These are phyloP conservation scores for Globodera ellingtonae DNA, from an alignment of 1,140 invertebrate genomes.

Conservation along the genomic window DNA sequence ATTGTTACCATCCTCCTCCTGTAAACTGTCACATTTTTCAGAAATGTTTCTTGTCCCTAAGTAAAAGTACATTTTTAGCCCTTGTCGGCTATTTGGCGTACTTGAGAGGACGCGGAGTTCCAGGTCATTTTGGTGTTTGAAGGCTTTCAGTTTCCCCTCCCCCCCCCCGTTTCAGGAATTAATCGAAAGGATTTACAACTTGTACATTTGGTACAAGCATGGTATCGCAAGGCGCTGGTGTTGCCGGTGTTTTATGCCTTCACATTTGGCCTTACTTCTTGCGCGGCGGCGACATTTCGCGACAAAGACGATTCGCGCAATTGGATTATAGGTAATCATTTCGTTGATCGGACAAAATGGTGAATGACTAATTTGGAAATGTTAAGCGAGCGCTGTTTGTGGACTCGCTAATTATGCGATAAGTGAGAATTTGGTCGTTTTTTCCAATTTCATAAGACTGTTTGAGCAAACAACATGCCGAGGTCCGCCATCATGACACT, in stretches of 20 bases:
- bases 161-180: no score
- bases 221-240: conserved; percentile 39
- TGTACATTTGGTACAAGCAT: conserved; percentile 6
- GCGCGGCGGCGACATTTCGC: conserved; percentile 51
- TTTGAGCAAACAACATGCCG: neutral
- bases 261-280: conserved; percentile 52
- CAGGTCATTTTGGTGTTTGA: neutral
- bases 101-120: neutral
- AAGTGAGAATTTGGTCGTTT: neutral
- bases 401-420: neutral
- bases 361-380: neutral
- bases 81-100: neutral
- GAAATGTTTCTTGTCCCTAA: neutral
- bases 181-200: neutral
- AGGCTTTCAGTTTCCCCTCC: no score
- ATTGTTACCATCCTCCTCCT: no score
- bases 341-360: no score
- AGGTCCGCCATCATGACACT: neutral
- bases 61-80: neutral
- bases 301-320: conserved; percentile 53
- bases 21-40: no score
- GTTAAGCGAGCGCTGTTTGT: conserved; percentile 8
- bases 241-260: conserved; percentile 51
- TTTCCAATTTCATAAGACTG: neutral
- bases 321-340: conserved; percentile 11